phyloP scores from a whole-genome alignment of 2,888 invertebrate species.

The Mesorhabditis spiculigera region DNA sequence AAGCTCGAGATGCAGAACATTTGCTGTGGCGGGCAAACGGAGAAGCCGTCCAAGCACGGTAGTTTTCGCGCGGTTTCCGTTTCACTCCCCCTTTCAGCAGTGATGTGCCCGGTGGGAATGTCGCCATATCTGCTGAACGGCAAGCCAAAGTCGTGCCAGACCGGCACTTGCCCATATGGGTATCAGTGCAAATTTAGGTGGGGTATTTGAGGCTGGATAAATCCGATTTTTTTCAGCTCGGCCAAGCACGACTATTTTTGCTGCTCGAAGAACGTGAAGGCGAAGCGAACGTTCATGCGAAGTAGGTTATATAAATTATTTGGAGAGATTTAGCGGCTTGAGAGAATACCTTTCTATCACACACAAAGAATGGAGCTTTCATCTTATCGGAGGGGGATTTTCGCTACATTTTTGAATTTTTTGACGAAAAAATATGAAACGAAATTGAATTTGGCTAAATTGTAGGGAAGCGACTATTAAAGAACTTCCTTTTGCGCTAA shows the following conservation, averaged over 20 bases:
- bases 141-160: constrained; percentile 31
- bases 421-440: no score
- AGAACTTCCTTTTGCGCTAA: no score
- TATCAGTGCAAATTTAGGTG: constrained; percentile 34
- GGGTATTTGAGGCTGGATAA: neutral
- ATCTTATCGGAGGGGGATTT: no score
- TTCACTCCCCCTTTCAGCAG: neutral
- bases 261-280: constrained; percentile 29
- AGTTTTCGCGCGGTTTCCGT: neutral
- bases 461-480: no score
- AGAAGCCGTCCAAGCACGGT: neutral
- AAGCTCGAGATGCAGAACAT: constrained; percentile 24
- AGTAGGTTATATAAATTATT: neutral
- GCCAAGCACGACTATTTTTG: constrained; percentile 32
- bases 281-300: neutral
- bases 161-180: constrained; percentile 35
- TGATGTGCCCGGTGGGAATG: constrained; percentile 32
- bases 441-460: no score
- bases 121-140: constrained; percentile 32
- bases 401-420: no score
- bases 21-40: constrained; percentile 24
- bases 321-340: neutral
- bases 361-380: no score
- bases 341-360: no score
- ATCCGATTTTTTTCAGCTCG: constrained; percentile 8